Percentiles rank a stretch among this genome's conserved stretches.
Conservation (phyloP, 2,113 vertebrate species). For the Nerophis lumbriciformis region DNA sequence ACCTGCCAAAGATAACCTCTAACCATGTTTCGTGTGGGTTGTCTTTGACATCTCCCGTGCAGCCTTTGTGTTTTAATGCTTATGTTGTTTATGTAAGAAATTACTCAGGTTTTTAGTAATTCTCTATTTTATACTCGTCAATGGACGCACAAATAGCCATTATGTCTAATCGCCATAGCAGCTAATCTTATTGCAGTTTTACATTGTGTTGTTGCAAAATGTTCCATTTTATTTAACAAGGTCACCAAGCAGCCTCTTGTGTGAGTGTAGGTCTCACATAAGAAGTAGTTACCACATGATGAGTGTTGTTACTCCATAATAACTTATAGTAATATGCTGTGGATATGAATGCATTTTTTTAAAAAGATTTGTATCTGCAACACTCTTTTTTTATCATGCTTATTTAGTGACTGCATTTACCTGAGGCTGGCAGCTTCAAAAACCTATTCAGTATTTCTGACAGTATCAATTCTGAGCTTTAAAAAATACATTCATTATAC, state of each 20-base stretch:
- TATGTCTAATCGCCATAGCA: not conserved
- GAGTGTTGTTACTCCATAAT: not conserved
- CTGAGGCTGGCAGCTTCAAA: no score
- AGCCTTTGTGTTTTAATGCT: not conserved
- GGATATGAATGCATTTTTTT: not conserved
- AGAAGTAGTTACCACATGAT: not conserved
- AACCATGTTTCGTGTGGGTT: not conserved
- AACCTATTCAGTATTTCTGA: no score
- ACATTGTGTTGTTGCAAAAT: not conserved
- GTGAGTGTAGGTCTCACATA: not conserved
- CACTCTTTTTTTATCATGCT: no score
- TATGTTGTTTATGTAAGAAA: not conserved
- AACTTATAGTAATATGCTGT: not conserved
- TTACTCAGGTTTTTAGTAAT: not conserved
- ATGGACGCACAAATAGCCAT: conserved; percentile 27
- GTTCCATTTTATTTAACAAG: not conserved
- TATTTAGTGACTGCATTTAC: no score
- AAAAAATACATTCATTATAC: no score
- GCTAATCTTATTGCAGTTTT: not conserved
- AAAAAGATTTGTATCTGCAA: no score
- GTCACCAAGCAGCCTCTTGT: not conserved
- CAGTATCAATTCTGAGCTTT: no score
- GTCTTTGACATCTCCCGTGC: not conserved
- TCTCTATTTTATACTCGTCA: not conserved
- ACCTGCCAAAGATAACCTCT: conserved; percentile 20